Evolutionary conservation across 1,140 invertebrate species (phyloP).

Genomic region (Drosophila simulans): DNA sequence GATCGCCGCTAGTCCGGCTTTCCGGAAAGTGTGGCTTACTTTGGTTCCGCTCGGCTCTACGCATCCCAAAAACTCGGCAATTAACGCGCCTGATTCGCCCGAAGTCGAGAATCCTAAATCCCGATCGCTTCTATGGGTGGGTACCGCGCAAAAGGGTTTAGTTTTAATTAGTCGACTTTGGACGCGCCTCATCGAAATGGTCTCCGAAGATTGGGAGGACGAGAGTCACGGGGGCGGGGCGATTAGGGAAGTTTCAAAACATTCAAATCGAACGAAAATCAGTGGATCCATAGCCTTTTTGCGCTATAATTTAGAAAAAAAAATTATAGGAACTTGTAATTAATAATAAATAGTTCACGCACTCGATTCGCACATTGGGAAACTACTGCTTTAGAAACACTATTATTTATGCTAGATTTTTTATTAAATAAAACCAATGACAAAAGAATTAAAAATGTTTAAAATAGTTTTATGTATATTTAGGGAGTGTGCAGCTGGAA

Average conservation of each 20-base stretch:
- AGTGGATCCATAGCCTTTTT: background rate
- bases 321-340: background rate
- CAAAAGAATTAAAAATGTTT: too few relatives aligned
- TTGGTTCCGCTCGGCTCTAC: conserved; percentile 64
- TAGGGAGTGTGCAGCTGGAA: too few relatives aligned
- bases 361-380: too few relatives aligned
- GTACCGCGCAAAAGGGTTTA: conserved; percentile 45
- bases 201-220: background rate
- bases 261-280: conserved; percentile 9
- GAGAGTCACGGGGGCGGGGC: conserved; percentile 14
- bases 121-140: background rate
- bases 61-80: conserved; percentile 63
- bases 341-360: too few relatives aligned
- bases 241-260: conserved; percentile 28
- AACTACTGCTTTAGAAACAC: too few relatives aligned
- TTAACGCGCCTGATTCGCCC: conserved; percentile 45
- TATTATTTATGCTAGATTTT: too few relatives aligned
- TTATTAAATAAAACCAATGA: too few relatives aligned
- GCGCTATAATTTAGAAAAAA: background rate
- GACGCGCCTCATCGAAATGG: conserved; percentile 33
- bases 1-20: conserved; percentile 48
- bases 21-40: conserved; percentile 81
- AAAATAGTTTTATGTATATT: too few relatives aligned
- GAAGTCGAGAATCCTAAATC: background rate
- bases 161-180: conserved; percentile 60